Evolutionary conservation across 1,140 invertebrate species (phyloP), one percentile per base, ranked within the genome.

Genomic region (Papilio polytes): DNA sequence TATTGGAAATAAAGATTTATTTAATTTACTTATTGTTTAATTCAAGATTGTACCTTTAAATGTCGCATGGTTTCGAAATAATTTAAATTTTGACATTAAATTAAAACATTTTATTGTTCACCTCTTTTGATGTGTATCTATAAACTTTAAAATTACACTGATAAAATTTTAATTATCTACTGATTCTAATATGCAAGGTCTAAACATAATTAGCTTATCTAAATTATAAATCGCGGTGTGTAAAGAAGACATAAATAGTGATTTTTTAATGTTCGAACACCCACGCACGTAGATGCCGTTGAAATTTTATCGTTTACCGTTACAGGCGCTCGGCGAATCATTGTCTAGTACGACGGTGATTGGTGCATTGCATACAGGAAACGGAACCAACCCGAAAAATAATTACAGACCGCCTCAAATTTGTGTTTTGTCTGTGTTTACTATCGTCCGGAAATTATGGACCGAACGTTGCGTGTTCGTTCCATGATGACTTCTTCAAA

Each of bases 151-250:
- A 53, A 53, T 53, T 53, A 74, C 44, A 48, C 6, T 74, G 41
- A 48, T 51, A 51, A 74, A 48, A 41, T 48, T 74, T 74, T 20
- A 74, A 46, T n/a, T 46, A n/a, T n/a, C 73, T 48, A 48, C 10
- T 20, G 22, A 74, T 4, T 74, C 44, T 46, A 8, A 44, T 46
- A 74, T 22, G 12, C 41, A 22, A 46, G 41, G 36, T 74, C 46
- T 74, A 48, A 74, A 22, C 46, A 46, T 74, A 46, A 51, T 53
- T 46, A 74, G 74, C 20, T 70, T 48, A 74, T 74, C 44, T 74
- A 74, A 74, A 74, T 53, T 74, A 48, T 74, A 74, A 74, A 74
- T 74, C 44, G 8, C 12, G 2, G 12, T 74, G 20, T 51, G 46
- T 74, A 51, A 74, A 74, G 46, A 44, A 48, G 48, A 46, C 44